Percentiles rank a stretch among this genome's conserved stretches.
Conservation (phyloP, 1,140 invertebrate genomes). For the Trissolcus basalis region DNA sequence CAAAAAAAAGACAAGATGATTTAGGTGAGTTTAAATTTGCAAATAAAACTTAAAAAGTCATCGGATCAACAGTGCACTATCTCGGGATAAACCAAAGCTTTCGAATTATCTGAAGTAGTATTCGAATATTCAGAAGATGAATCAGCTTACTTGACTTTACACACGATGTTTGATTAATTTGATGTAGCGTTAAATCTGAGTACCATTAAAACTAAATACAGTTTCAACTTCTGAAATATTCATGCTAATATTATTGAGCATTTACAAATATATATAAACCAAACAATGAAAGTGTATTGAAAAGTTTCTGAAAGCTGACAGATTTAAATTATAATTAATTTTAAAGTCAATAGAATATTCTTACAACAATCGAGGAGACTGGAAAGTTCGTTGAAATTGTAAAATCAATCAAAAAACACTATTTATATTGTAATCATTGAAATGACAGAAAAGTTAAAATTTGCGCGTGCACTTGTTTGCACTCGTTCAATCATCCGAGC, state of each 20-base stretch:
- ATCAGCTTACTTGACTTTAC: conserved; percentile 47
- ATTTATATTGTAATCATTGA: conserved; percentile 46
- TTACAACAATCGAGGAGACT: too few species aligned
- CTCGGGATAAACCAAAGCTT: conserved; percentile 38
- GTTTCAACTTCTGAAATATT: too few species aligned
- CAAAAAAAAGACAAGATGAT: conserved; percentile 14
- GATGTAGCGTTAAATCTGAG: too few species aligned
- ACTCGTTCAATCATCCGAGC: conserved; percentile 36
- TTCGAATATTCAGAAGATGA: conserved; percentile 60
- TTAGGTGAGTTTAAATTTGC: not conserved
- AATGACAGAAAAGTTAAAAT: conserved; percentile 57
- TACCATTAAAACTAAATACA: too few species aligned
- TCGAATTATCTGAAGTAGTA: conserved; percentile 41
- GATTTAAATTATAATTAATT: too few species aligned
- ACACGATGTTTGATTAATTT: not conserved
- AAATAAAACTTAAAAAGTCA: conserved; percentile 3
- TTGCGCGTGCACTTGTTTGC: not conserved
- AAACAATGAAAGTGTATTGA: too few species aligned
- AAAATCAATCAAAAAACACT: too few species aligned
- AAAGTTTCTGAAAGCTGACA: too few species aligned
- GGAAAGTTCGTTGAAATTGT: not conserved
- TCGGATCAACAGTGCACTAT: conserved; percentile 28
- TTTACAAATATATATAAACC: too few species aligned
- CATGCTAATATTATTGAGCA: too few species aligned
- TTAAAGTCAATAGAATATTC: too few species aligned